A percentile compares a stretch with the other conserved stretches of the same genome.
Conservation (phyloP, 2,113 vertebrate genomes). For the Martes martes region DNA sequence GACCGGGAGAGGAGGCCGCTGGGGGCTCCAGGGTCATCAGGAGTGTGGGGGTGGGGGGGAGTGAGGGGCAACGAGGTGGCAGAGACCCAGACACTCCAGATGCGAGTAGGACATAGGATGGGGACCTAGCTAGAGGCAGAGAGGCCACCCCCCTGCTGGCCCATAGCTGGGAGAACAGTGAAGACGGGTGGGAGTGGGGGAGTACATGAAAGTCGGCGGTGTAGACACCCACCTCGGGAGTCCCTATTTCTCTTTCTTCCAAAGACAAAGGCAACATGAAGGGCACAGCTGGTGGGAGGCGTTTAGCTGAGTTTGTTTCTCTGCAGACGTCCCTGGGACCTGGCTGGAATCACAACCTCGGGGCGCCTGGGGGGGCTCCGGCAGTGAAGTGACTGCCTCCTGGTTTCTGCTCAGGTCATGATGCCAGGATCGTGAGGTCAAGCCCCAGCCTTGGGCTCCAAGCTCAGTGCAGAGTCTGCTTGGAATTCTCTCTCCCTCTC, state of each 20-base stretch:
- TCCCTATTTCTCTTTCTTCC: constrained; percentile 55
- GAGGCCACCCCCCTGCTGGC: not conserved
- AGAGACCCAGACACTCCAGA: not conserved
- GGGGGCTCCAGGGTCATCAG: not conserved
- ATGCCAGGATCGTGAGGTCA: too few relatives aligned
- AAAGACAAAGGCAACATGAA: constrained; percentile 46
- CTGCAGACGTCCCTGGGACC: not conserved
- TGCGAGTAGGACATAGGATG: too few relatives aligned
- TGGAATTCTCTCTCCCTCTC: too few relatives aligned
- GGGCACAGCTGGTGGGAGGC: not conserved
- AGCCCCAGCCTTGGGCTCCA: too few relatives aligned
- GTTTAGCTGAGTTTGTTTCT: not conserved
- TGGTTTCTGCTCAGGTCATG: too few relatives aligned
- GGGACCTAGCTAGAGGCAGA: not conserved
- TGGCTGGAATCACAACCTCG: not conserved
- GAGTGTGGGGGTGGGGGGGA: not conserved
- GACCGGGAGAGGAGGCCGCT: not conserved
- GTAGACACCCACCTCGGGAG: constrained; percentile 13
- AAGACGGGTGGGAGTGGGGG: not conserved
- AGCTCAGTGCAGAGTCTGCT: too few relatives aligned
- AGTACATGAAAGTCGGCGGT: not conserved
- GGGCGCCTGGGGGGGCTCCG: not conserved
- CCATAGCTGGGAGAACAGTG: not conserved
- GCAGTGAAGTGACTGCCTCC: not conserved
- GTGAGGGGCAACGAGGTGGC: rapidly evolving